phyloP scores from a whole-genome alignment of 2,888 invertebrate species.

The Sinelater perroti region DNA sequence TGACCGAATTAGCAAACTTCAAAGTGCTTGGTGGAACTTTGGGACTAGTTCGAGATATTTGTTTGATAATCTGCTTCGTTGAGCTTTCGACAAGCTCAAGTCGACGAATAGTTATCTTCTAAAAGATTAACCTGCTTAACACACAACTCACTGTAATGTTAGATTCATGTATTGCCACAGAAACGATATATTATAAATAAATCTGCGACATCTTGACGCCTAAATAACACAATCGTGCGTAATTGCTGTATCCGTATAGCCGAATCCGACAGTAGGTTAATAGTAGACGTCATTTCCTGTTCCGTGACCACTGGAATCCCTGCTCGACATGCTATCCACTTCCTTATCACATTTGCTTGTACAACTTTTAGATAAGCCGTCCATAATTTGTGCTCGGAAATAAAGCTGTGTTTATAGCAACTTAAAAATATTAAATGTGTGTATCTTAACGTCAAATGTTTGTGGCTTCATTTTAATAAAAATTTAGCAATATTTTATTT shows the following conservation, averaged over 20 bases:
- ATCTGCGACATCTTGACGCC: too few species aligned
- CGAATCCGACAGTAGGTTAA: slow-evolving; percentile 18
- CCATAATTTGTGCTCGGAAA: too few species aligned
- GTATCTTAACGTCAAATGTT: too few species aligned
- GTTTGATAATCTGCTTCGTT: slow-evolving; percentile 34
- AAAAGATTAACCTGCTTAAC: slow-evolving; percentile 9
- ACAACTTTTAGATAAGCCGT: slow-evolving; percentile 17
- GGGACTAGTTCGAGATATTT: slow-evolving; percentile 34
- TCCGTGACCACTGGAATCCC: slow-evolving; percentile 47
- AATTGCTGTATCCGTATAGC: slow-evolving; percentile 6
- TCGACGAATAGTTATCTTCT: slow-evolving; percentile 14
- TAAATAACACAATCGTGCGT: too few species aligned
- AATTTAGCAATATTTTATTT: too few species aligned
- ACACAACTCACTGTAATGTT: too few species aligned
- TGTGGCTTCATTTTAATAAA: too few species aligned
- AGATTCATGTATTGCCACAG: too few species aligned
- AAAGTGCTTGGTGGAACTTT: slow-evolving; percentile 35
- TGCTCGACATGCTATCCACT: slow-evolving; percentile 48
- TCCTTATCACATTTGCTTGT: slow-evolving; percentile 46
- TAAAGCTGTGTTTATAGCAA: too few species aligned
- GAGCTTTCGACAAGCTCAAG: slow-evolving; percentile 29
- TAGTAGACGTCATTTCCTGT: slow-evolving; percentile 48
- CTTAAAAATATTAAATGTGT: too few species aligned
- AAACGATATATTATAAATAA: too few species aligned
- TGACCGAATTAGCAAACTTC: slow-evolving; percentile 35